Evolutionary conservation across 2,797 vertebrate species (phyloP), one percentile per base, ranked within the genome.

Genomic region (Artibeus jamaicensis): DNA sequence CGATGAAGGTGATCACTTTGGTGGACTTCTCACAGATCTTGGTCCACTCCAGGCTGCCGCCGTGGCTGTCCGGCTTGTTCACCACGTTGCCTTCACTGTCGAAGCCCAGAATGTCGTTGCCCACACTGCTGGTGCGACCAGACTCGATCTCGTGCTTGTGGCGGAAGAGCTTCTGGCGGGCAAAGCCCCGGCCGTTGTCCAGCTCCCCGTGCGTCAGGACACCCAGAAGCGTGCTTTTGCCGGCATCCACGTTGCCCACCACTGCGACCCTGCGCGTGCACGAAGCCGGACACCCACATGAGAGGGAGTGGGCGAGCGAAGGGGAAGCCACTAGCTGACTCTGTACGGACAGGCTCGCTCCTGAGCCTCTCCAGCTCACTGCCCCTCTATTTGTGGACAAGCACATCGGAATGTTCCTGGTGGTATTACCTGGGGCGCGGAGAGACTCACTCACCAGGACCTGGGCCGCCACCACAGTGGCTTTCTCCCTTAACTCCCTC

Each of bases 61-160:
- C 99, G 0, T 99, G 99, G 97, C 99, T 99, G 97, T 99, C 99
- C 0, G 99, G 99, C 97, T 99, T 99, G 98, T 99, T 99, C 81
- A 99, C 99, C 97, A 99, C 99, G 9, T 99, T 99, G 88, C 99
- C 99, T 96, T 99, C 99, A 6, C 99, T 99, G 98, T 99, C 99
- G 0, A 99, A 99, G 91, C 99, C 99, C 98, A 99, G 98, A 91
- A 99, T 99, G 98, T 99, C 99, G 0, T 99, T 99, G 96, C 99
- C 99, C 94, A 99, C 99, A 0, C 99, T 99, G 99, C 99, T 99
- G 97, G 99, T 99, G 93, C 99, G 99, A 39, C 99, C 99, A 0
- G 99, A 99, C 98, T 99, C 99, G 91, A 99, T 99, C 98, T 99
- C 99, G 0, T 99, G 99, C 95, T 99, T 99, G 98, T 99, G 99